These are phyloP conservation scores for Polylopha cassiicola DNA, from an alignment of 2,888 invertebrate species.

Conservation along the genomic window DNA sequence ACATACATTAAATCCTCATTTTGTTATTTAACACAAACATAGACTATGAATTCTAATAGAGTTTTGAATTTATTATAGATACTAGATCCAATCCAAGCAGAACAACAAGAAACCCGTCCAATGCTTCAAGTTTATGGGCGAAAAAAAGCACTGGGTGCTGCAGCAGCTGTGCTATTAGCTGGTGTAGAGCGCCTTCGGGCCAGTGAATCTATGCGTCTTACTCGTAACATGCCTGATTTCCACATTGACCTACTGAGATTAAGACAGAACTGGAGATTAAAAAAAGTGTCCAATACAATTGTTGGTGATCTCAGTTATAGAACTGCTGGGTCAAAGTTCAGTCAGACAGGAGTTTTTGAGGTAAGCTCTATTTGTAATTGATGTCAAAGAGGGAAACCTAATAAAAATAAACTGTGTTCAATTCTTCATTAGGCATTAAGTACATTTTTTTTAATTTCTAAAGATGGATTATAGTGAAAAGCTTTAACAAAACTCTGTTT, in stretches of 20 bases:
- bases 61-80: constrained; percentile 46
- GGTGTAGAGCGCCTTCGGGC: constrained; percentile 92
- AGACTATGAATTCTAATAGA: neutral
- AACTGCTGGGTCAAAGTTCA: constrained; percentile 96
- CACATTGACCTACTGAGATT: constrained; percentile 93
- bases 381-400: too few species aligned
- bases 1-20: neutral
- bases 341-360: constrained; percentile 96
- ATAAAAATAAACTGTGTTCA: too few species aligned
- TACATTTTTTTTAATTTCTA: neutral
- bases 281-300: constrained; percentile 96
- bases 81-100: constrained; percentile 93
- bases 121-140: constrained; percentile 94
- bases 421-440: too few species aligned
- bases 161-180: constrained; percentile 87
- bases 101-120: constrained; percentile 87
- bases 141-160: constrained; percentile 93
- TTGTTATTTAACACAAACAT: neutral
- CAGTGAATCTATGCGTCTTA: constrained; percentile 86
- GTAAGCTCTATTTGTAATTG: constrained; percentile 61
- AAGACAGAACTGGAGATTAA: constrained; percentile 96
- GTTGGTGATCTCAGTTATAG: constrained; percentile 97
- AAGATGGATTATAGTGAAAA: neutral
- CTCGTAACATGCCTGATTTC: constrained; percentile 89
- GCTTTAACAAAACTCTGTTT: constrained; percentile 2